Base-by-base conservation (phyloP, 2,888 invertebrate species). In the Cephus nigrinus region DNA sequence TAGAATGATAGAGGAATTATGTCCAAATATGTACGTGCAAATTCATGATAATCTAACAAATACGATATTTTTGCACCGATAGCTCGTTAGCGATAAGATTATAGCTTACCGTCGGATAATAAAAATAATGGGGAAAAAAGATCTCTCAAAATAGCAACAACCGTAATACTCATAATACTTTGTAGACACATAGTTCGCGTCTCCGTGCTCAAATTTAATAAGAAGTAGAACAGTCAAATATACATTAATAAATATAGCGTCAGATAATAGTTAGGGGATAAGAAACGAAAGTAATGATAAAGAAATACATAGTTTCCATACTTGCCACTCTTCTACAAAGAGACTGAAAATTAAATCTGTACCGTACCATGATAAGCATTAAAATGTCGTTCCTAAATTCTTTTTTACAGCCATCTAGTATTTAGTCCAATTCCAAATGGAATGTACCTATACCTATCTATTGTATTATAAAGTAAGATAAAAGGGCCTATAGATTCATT, bases 61-160 rank as follows among this genome's bases (percentile, higher is more conserved):
- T 87, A 86, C 84, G 84, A 91, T 91, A 91, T 91, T 91, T 91
- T 91, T 91, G 88, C 91, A 91, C 90, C 86, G 84, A 87, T 85
- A 87, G 86, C 83, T 86, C 84, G 71, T 71, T 71, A 71, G 71
- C 31, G 31, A 71, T 71, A 33, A 71, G 71, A 71, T 71, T 71
- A 11, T 32, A 32, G 12, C 30, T 32, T 69, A 71, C 71, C 71
- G 31, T 32, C 32, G 11, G 33, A 33, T 71, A 31, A 71, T 71
- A 12, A 33, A 5, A 32, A 30, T 30, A 69, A 69, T 3, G 69
- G 12, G 32, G 31, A 32, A 15, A 9, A 32, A 71, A 23, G 31
- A 69, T 71, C 31, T 71, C 32, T 71, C 71, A 71, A 9, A 12
- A 23, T 33, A 31, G 32, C 4, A 31, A 12, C 12, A 23, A 33